Base-by-base conservation (phyloP, 1,140 invertebrate genomes). In the Drosophila littoralis region DNA sequence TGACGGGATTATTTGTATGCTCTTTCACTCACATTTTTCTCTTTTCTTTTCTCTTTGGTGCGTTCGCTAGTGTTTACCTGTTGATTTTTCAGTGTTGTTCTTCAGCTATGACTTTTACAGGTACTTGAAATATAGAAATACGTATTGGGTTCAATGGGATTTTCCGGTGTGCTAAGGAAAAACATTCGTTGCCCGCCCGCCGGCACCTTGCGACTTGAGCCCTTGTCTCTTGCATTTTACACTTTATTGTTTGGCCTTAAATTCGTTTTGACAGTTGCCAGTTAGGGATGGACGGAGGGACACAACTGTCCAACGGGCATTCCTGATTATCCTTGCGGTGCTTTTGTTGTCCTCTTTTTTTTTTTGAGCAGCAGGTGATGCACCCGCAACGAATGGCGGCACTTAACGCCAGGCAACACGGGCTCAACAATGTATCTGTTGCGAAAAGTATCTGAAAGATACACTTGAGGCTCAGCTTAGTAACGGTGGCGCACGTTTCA, bases 271-370 rank as follows among this genome's bases (percentile, higher is more conserved):
- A 89, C 84, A 89, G 77, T 75, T 77, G 74, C 54, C 50, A 52
- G 42, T 83, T 50, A 72, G 52, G 17, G 22, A 60, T 55, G 17
- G 8, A 48, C 6, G 22, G 12, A 13, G 46, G 13, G 7, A n/a
- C 6, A 2, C 6, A 33, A 22, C 32, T 45, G 65, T 64, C 55
- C 75, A 66, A 64, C 32, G 75, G 61, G 22, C 84, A 67, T 70
- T 89, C 64, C 67, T 75, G 81, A 75, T 89, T 89, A 80, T 83
- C 84, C 84, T 84, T 90, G 84, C 84, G 85, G 84, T 80, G 77
- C 70, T 60, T 89, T 88, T 88, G 83, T 83, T 68, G 52, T 59
- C 9, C n/a, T 32, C n/a, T 6, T 13, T 33, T 33, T 32, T 13
- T 0, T 10, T n/a, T 13, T 4, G 35, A 57, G 66, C 52, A 75